Evolutionary conservation across 2,888 invertebrate species (phyloP).

Genomic region (Arrhopalites spinosus): DNA sequence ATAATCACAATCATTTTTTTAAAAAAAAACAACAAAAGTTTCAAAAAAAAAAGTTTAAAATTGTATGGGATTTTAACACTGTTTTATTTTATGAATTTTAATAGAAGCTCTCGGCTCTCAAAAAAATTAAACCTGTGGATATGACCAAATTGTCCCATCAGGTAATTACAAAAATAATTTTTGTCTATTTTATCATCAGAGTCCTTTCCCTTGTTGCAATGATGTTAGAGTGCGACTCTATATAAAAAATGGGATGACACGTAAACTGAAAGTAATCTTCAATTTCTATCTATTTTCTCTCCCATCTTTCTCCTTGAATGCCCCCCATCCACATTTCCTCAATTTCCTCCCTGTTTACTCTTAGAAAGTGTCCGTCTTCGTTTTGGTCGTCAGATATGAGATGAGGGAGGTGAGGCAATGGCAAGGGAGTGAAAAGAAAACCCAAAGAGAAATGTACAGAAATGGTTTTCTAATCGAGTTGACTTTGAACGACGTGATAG

Average conservation of each 20-base stretch:
- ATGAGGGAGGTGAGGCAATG: background rate
- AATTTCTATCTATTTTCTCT: background rate
- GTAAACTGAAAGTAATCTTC: no score
- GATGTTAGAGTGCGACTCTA: slow-evolving; percentile 69
- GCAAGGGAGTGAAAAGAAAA: slow-evolving; percentile 4
- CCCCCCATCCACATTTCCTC: background rate
- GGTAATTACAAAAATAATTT: slow-evolving; percentile 62
- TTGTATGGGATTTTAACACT: no score
- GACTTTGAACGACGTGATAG: slow-evolving; percentile 20
- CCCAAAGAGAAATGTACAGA: slow-evolving; percentile 19
- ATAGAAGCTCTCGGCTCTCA: slow-evolving; percentile 80
- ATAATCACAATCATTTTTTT: no score
- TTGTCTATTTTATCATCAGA: slow-evolving; percentile 43
- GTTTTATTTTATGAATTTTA: no score
- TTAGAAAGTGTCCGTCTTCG: no score
- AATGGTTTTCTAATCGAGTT: slow-evolving; percentile 3
- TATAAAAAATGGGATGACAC: slow-evolving; percentile 40
- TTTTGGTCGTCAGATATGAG: background rate
- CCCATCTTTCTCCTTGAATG: background rate
- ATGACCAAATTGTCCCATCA: slow-evolving; percentile 88
- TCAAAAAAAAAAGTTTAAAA: no score
- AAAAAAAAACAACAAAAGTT: no score
- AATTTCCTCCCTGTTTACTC: background rate
- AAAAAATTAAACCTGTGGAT: slow-evolving; percentile 90
- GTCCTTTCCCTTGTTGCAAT: no score